Conservation (phyloP, 2,113 vertebrate species). For the Peromyscus polionotus region DNA sequence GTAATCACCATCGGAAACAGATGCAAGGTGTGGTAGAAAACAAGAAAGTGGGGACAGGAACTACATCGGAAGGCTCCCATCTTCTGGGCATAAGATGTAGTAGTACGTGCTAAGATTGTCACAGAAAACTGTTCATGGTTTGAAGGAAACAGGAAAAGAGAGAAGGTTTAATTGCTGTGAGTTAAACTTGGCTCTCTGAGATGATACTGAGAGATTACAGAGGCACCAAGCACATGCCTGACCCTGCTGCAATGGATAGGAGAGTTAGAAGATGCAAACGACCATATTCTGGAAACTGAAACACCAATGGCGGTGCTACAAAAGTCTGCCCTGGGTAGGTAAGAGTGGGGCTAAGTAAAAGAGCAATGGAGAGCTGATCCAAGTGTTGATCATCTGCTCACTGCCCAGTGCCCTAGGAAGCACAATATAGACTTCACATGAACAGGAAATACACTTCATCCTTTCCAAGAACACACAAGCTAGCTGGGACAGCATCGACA, state of each 20-base stretch:
- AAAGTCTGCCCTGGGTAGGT: not conserved
- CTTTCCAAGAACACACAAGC: not conserved
- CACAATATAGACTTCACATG: not conserved
- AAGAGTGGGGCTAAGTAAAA: not conserved
- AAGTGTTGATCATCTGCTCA: not conserved
- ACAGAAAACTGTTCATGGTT: not conserved
- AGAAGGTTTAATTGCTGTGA: not conserved
- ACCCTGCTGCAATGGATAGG: not conserved
- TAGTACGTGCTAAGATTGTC: not conserved
- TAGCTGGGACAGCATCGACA: not conserved
- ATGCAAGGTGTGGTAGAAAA: not conserved
- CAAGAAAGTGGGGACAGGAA: not conserved
- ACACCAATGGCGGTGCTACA: not conserved
- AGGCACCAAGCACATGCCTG: not conserved
- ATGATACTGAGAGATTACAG: not conserved
- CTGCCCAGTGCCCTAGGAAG: not conserved
- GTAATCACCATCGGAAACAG: not conserved
- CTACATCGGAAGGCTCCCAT: not conserved
- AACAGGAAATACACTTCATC: not conserved
- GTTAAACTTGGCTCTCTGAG: conserved; percentile 4
- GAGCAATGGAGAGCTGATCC: not conserved
- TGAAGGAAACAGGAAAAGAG: not conserved
- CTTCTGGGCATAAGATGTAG: not conserved
- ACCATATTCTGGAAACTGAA: not conserved
- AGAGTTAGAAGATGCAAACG: not conserved